Evolutionary conservation across 2,888 invertebrate species (phyloP).

Genomic region (Unio pictorum): DNA sequence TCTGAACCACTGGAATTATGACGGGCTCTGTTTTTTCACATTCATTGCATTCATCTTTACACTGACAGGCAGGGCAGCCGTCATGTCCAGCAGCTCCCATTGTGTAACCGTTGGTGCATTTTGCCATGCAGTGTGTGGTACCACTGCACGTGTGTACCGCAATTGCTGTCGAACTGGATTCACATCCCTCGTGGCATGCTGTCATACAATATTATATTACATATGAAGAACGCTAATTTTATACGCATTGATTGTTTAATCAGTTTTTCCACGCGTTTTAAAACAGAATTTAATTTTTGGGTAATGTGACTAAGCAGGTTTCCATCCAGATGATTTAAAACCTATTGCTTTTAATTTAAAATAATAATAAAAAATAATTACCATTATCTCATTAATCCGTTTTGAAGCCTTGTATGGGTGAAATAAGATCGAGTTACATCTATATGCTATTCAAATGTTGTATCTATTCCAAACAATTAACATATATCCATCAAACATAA

Average conservation of each 20-base stretch:
- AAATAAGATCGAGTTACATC: no score
- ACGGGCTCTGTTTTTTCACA: slow-evolving; percentile 28
- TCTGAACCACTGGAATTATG: slow-evolving; percentile 26
- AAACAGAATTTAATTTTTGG: slow-evolving; percentile 13
- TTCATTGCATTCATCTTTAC: slow-evolving; percentile 21
- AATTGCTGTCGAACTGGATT: slow-evolving; percentile 15
- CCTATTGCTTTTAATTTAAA: slow-evolving; percentile 19
- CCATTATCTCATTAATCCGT: no score
- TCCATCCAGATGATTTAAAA: no score
- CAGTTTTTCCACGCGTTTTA: no score
- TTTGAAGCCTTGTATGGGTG: no score
- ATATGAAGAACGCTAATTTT: no score
- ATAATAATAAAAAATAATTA: no score
- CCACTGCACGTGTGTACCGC: slow-evolving; percentile 33
- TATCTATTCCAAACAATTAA: no score
- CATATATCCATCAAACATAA: no score
- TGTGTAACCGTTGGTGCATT: slow-evolving; percentile 34
- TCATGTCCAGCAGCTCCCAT: slow-evolving; percentile 29
- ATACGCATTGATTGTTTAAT: neutral
- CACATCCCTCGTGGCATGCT: slow-evolving; percentile 22
- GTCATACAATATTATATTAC: slow-evolving; percentile 2
- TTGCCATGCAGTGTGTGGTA: slow-evolving; percentile 34
- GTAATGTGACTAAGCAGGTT: neutral
- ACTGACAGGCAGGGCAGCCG: slow-evolving; percentile 38
- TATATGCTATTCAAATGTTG: no score